Evolutionary conservation across 2,888 invertebrate species (phyloP), one percentile per base, ranked within the genome.

Genomic region (Protophormia terraenovae): DNA sequence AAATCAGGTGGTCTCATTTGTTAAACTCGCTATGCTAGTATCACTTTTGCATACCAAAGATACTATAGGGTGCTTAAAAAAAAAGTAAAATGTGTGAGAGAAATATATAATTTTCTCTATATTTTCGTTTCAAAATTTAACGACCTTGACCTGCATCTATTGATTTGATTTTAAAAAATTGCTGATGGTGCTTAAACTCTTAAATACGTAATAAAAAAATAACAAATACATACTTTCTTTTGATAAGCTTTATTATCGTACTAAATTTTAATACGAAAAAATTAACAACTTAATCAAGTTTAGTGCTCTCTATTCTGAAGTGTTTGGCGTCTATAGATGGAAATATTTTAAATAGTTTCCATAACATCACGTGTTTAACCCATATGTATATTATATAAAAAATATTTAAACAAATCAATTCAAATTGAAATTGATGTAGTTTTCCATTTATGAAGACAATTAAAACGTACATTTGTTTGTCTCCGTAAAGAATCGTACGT

Each of bases 141-240:
- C 16, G 22, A 71, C 71, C 71, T 55, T 71, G 71, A 71, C 55
- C 55, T 3, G 41, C 71, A 55, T 55, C 38, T 55, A 58, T 71
- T 16, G 27, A 24, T 41, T 38, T 16, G 10, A 53, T 38, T 35
- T 41, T 14, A 32, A 16, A n/a, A 22, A 35, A 62, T 5, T 35
- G 12, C 2, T 19, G 19, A 6, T 67, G 24, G 1, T 24, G 12
- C 16, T 10, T n/a, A 35, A 41, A 41, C 41, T 50, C 50, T 50
- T 22, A 12, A 50, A 22, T 32, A 53, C 10, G 29, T 19, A 45
- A 29, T 45, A 27, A 45, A 64, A n/a, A n/a, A n/a, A n/a, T n/a
- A n/a, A 3, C 3, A n/a, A 22, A 16, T 12, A 29, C n/a, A 45
- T 32, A 50, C 19, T 67, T 67, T 35, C 53, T n/a, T 35, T 71